These are phyloP conservation scores for Archips crataeganus DNA, from an alignment of 2,888 invertebrate genomes.

Conservation along the genomic window DNA sequence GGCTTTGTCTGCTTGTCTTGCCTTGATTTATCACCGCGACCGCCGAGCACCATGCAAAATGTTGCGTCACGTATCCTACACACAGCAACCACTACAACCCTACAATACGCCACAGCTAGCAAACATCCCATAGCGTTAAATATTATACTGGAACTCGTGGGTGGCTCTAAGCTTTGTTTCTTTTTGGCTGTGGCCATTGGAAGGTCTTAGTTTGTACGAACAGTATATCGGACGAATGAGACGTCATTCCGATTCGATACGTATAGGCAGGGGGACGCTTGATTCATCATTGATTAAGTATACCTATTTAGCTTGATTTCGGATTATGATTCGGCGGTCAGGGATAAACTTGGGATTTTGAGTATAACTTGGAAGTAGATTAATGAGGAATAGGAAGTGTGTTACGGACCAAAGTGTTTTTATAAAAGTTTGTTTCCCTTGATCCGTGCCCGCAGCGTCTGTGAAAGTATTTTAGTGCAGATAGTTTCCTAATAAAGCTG, in stretches of 20 bases:
- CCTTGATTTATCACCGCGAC: conserved; percentile 71
- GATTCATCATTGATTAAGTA: conserved; percentile 78
- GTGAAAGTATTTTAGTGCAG: conserved; percentile 40
- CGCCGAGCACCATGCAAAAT: conserved; percentile 78
- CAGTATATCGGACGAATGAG: conserved; percentile 82
- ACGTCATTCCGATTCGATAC: conserved; percentile 82
- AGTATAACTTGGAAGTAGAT: conserved; percentile 27
- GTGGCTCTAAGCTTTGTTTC: conserved; percentile 1
- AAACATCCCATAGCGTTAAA: conserved; percentile 6
- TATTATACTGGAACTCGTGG: conserved; percentile 45
- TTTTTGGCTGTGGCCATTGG: conserved; percentile 54
- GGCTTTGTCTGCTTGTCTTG: conserved; percentile 81
- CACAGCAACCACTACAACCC: conserved; percentile 49
- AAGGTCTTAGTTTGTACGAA: conserved; percentile 58
- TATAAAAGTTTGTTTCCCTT: conserved; percentile 23
- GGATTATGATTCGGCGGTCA: conserved; percentile 39
- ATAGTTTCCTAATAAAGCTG: conserved; percentile 43
- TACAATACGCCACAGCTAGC: conserved; percentile 54
- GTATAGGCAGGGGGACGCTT: conserved; percentile 74
- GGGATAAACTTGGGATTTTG: conserved; percentile 12
- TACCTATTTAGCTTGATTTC: conserved; percentile 70
- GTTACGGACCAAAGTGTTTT: conserved; percentile 28
- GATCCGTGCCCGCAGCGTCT: conserved; percentile 19
- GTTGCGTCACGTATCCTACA: conserved; percentile 76
- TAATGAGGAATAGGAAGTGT: conserved; percentile 36